Conservation (phyloP, 2,797 vertebrate genomes). For the Tauraco hartlaubi region DNA sequence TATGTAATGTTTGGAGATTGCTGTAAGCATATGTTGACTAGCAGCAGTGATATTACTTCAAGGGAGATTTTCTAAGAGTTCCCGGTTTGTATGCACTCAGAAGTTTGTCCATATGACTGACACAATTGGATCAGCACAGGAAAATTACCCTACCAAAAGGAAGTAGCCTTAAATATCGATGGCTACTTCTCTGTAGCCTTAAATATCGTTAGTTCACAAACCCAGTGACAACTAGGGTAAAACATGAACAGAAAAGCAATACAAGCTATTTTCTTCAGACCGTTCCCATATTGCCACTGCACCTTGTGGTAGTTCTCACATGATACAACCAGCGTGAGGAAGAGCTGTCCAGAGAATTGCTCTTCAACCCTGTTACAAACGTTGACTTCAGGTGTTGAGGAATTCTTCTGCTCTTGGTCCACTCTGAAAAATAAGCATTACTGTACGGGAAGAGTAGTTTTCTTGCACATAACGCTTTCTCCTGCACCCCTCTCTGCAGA, state of each 20-base stretch:
- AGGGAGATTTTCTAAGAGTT: background rate
- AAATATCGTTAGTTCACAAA: background rate
- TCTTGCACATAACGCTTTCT: constrained; percentile 46
- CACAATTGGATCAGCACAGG: background rate
- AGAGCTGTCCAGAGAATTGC: constrained; percentile 17
- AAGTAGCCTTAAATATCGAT: constrained; percentile 20
- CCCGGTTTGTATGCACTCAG: background rate
- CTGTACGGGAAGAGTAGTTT: constrained; percentile 14
- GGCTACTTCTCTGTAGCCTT: constrained; percentile 18
- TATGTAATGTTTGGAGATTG: background rate
- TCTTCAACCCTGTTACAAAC: background rate
- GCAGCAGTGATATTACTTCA: constrained; percentile 9
- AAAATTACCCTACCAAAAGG: background rate
- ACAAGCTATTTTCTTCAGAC: background rate
- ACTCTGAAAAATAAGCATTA: constrained; percentile 9
- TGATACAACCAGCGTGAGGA: background rate
- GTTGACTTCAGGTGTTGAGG: background rate
- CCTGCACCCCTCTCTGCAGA: background rate
- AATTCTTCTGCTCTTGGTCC: constrained; percentile 23
- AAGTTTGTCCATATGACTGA: background rate
- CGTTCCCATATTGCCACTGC: background rate
- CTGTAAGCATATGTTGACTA: constrained; percentile 7
- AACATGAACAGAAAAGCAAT: background rate
- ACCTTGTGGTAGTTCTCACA: constrained; percentile 7
- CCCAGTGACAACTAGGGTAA: background rate